Base-by-base conservation (phyloP, 2,888 invertebrate genomes). In the Nomada lathburiana region DNA sequence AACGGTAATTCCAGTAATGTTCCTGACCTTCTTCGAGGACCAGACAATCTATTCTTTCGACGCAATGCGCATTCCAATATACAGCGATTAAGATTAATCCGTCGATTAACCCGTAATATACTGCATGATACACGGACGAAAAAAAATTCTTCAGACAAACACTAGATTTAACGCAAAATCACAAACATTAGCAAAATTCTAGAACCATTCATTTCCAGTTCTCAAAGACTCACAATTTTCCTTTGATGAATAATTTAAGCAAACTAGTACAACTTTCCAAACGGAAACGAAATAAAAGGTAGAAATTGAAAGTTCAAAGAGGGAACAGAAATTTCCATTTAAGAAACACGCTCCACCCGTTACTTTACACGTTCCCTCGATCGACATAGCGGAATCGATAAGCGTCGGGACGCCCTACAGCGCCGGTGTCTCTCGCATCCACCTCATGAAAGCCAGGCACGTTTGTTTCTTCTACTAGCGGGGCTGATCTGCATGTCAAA, bases 401-500 rank as follows among this genome's bases (percentile, higher is more conserved):
- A 26, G 42, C 65, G 67, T 29, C 55, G 52, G 47, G 44, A 63
- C 68, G 65, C n/a, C 62, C 57, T 67, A 23, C 53, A 69, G 36
- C 82, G 62, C n/a, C 69, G 55, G 26, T 36, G 50, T 53, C 44
- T 26, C 42, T n/a, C 18, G 63, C 50, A 68, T 57, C 57, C 53
- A 29, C n/a, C 68, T 76, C 57, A 68, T 69, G 59, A 75, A 83
- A 71, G 68, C 83, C 67, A 72, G 26, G 83, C 83, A 82, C 83
- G 83, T 79, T 70, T 74, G 71, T 72, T 76, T 68, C 70, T 64
- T 69, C 75, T 55, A 59, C 75, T 55, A 55, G 53, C 72, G 72
- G 57, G 50, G 57, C 71, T 63, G 84, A 84, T 84, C 80, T 84
- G 84, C 84, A 85, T 85, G 81, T 81, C 75, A 84, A 85, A 84